Base-by-base conservation (phyloP, 2,797 vertebrate genomes). In the Sebastes goodei region DNA sequence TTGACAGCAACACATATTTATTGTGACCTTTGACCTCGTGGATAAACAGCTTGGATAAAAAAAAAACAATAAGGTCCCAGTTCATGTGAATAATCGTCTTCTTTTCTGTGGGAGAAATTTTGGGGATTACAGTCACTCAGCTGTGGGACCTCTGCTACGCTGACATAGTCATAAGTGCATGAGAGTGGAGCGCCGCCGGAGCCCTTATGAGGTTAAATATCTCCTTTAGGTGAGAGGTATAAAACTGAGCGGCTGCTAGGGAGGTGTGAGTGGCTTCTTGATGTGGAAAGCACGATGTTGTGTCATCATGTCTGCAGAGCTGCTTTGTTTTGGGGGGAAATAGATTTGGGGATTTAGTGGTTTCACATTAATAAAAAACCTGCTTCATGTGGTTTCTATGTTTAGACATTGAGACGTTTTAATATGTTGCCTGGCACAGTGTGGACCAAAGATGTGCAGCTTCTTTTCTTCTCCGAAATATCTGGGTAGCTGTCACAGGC, bases 21-120 rank as follows among this genome's bases (percentile, higher is more conserved):
- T 68, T 60, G 21, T 83, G 82, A 90, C 83, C 61, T 85, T 63
- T 90, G 71, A 85, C 80, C 73, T 75, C 1, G 1, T 49, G 35
- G 64, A 66, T 78, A 62, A 80, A 84, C 65, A 68, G 35, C 21
- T 57, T 33, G 76, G 53, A 85, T 76, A 49, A 60, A 88, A 60
- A 88, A 42, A 6, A 85, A 68, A 52, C 57, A 72, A 63, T 77
- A 32, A 63, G 17, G 66, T 80, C 21, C 2, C 46, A 53, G n/a
- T 33, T 14, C 33, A 33, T 64, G 59, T 57, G 25, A 82, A 68
- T n/a, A 60, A 53, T 46, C 78, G 42, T 56, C 38, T 0, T 52
- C 38, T 52, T 81, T 81, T 72, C 52, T 62, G 29, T 70, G 74
- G 65, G 66, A 75, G 56, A 62, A 62, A 74, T 64, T 49, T 82